Percentiles rank a stretch among this genome's conserved stretches.
These are phyloP conservation scores for Ophioninae sp. DNA, from an alignment of 2,888 invertebrate species.

Conservation along the genomic window DNA sequence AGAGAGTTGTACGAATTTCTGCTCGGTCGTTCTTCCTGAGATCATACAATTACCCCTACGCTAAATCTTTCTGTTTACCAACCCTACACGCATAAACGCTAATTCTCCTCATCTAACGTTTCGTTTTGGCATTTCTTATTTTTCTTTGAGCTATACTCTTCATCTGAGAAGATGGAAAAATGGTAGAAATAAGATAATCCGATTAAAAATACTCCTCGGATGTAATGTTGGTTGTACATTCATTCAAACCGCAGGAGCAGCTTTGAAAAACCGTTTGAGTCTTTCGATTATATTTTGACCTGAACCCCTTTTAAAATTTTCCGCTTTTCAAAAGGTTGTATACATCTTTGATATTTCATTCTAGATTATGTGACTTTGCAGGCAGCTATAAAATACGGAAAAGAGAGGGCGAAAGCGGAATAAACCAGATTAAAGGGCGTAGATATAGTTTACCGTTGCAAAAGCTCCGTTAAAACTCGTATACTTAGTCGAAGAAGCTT, in stretches of 20 bases:
- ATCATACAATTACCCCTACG: conserved; percentile 32
- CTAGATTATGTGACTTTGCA: conserved; percentile 10
- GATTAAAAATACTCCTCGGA: conserved; percentile 12
- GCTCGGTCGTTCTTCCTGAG: conserved; percentile 40
- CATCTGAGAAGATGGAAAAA: background rate
- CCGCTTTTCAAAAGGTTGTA: conserved; percentile 35
- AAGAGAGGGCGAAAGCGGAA: background rate
- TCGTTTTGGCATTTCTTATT: background rate
- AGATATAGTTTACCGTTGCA: conserved; percentile 26
- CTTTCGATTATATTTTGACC: conserved; percentile 1
- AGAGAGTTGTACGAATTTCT: conserved; percentile 47
- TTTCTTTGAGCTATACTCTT: background rate
- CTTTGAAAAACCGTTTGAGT: conserved; percentile 15
- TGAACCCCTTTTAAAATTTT: conserved; percentile 23
- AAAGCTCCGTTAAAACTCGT: conserved; percentile 27
- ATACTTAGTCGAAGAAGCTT: conserved; percentile 26
- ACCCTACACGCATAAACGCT: background rate
- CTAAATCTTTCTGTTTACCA: conserved; percentile 19
- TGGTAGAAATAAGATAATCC: background rate
- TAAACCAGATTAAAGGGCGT: conserved; percentile 42
- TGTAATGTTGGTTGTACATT: conserved; percentile 7
- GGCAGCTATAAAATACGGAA: conserved; percentile 1
- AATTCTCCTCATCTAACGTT: background rate
- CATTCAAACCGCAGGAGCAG: conserved; percentile 1
- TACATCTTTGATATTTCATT: conserved; percentile 25